Evolutionary conservation across 2,888 invertebrate species (phyloP).

Genomic region (Hirtodrosophila cameraria): DNA sequence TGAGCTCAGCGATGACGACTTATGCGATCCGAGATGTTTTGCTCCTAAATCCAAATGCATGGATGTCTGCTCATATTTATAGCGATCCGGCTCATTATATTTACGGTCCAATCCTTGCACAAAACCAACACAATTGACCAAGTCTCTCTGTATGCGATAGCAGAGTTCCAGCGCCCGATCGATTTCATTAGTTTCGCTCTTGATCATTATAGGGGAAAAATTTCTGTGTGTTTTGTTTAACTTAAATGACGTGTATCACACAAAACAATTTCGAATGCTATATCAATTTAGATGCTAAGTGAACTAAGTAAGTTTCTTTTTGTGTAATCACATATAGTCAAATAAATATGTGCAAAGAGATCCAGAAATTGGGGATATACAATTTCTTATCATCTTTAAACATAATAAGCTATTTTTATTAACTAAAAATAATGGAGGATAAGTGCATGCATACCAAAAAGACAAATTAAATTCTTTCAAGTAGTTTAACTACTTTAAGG

Average conservation of each 20-base stretch:
- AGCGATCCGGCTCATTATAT: conserved; percentile 49
- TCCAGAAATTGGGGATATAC: no score
- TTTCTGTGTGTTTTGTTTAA: conserved; percentile 34
- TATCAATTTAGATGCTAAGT: conserved; percentile 28
- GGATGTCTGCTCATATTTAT: conserved; percentile 1
- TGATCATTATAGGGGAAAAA: conserved; percentile 34
- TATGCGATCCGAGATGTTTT: not conserved
- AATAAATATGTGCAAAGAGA: no score
- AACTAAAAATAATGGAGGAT: no score
- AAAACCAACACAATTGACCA: conserved; percentile 40
- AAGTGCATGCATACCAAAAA: no score
- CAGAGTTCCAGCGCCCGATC: conserved; percentile 58
- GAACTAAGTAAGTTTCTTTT: conserved; percentile 23
- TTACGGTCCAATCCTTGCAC: conserved; percentile 51
- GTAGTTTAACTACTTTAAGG: no score
- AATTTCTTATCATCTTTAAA: no score
- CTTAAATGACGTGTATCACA: conserved; percentile 26
- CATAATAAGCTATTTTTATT: no score
- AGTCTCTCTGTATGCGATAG: conserved; percentile 27
- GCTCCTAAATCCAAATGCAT: not conserved
- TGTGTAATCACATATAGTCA: no score
- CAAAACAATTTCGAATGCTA: conserved; percentile 41
- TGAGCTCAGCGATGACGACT: conserved; percentile 1
- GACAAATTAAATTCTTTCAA: no score
- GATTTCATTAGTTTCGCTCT: conserved; percentile 40